phyloP scores from a whole-genome alignment of 1,140 invertebrate genomes.

The Drosophila melanica region DNA sequence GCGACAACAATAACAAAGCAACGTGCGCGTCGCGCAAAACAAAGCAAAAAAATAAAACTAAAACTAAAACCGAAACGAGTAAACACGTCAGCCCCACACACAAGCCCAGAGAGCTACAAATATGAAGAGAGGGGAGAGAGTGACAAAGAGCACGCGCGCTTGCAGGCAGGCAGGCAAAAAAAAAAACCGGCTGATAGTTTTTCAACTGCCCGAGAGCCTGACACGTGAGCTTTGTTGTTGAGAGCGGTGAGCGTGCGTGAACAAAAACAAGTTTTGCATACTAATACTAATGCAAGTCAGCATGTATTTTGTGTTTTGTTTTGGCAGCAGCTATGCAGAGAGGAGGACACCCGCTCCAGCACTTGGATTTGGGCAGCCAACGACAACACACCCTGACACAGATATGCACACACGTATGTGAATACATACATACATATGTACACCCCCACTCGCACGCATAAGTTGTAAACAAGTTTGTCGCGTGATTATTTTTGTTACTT shows the following conservation, averaged over 20 bases:
- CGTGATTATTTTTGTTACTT: slow-evolving; percentile 23
- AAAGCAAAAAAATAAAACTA: slow-evolving; percentile 38
- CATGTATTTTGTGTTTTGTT: slow-evolving; percentile 35
- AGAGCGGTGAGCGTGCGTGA: slow-evolving; percentile 50
- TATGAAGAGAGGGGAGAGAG: slow-evolving; percentile 8
- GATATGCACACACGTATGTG: slow-evolving; percentile 1
- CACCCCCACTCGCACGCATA: slow-evolving; percentile 18
- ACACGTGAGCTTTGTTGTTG: slow-evolving; percentile 51
- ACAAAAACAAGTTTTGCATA: slow-evolving; percentile 64
- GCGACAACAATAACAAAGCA: slow-evolving; percentile 76
- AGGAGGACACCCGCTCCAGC: slow-evolving; percentile 2
- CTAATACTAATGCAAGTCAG: slow-evolving; percentile 30
- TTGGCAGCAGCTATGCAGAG: slow-evolving; percentile 21
- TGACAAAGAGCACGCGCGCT: slow-evolving; percentile 20
- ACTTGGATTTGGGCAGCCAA: slow-evolving; percentile 30
- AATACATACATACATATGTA: not conserved
- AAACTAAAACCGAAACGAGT: slow-evolving; percentile 57
- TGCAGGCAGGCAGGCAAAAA: slow-evolving; percentile 8
- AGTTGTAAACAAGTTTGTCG: slow-evolving; percentile 45
- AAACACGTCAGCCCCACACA: slow-evolving; percentile 63
- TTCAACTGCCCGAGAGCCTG: slow-evolving; percentile 37
- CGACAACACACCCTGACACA: slow-evolving; percentile 49
- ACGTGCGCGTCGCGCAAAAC: slow-evolving; percentile 55
- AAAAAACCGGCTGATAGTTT: slow-evolving; percentile 62
- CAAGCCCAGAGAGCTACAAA: slow-evolving; percentile 22